Conservation (phyloP, 1,140 invertebrate species). For the Muscidifurax raptorellus region DNA sequence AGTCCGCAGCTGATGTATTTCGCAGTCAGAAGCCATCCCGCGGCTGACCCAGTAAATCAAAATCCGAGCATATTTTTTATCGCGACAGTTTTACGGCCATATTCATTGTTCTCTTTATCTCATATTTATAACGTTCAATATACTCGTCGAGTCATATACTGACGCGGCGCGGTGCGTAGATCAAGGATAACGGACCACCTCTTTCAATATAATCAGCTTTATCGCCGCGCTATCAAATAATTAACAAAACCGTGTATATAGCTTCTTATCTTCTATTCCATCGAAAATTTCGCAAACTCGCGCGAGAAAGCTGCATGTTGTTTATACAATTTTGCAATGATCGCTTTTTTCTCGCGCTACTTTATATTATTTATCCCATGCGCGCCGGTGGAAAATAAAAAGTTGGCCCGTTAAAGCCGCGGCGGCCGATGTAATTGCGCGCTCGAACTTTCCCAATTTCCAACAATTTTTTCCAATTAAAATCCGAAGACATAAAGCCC, state of each 20-base stretch:
- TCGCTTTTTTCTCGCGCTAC: neutral
- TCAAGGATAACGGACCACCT: neutral
- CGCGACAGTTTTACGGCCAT: conserved; percentile 24
- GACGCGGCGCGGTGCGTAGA: neutral
- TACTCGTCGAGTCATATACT: neutral
- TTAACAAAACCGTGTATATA: neutral
- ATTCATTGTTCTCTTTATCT: conserved; percentile 20
- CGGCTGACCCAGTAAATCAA: conserved; percentile 36
- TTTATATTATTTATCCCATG: no score
- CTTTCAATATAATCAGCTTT: neutral
- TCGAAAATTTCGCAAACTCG: no score
- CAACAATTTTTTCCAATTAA: conserved; percentile 15
- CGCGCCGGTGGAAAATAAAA: neutral
- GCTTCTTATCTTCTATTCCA: neutral
- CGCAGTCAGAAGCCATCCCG: neutral
- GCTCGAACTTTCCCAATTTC: conserved; percentile 19
- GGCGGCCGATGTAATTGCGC: neutral
- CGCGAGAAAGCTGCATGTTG: no score
- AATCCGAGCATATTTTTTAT: conserved; percentile 22
- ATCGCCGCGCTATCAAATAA: no score
- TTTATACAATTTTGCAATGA: no score
- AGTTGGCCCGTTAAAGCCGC: neutral
- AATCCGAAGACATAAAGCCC: neutral
- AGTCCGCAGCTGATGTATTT: neutral
- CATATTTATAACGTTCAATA: conserved; percentile 26